Evolutionary conservation across 2,888 invertebrate genomes (phyloP).

Genomic region (Andrena chrysosceles): DNA sequence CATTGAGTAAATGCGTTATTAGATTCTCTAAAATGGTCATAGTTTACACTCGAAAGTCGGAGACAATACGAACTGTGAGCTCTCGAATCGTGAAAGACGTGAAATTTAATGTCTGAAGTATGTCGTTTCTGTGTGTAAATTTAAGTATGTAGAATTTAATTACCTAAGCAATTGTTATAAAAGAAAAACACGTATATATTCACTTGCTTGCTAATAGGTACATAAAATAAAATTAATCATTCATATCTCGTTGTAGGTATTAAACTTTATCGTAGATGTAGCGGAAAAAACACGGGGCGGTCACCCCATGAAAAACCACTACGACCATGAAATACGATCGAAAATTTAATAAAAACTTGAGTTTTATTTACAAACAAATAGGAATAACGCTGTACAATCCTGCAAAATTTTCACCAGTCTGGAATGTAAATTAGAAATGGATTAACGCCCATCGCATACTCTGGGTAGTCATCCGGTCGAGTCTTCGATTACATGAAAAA

Average conservation of each 20-base stretch:
- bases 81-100: too few relatives aligned
- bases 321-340: background rate
- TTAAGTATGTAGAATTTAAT: too few relatives aligned
- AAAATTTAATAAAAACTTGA: slow-evolving; percentile 64
- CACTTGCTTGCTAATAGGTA: background rate
- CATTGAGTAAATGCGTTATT: too few relatives aligned
- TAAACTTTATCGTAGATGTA: slow-evolving; percentile 34
- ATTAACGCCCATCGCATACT: background rate
- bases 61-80: too few relatives aligned
- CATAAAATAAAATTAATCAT: too few relatives aligned
- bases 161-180: too few relatives aligned
- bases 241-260: slow-evolving; percentile 1
- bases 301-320: background rate
- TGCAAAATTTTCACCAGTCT: slow-evolving; percentile 27
- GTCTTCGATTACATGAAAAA: slow-evolving; percentile 11
- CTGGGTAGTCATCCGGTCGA: background rate
- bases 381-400: slow-evolving; percentile 49
- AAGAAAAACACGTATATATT: background rate
- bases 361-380: slow-evolving; percentile 73
- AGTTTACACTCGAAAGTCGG: too few relatives aligned
- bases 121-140: too few relatives aligned
- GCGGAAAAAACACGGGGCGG: background rate
- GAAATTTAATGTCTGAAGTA: too few relatives aligned
- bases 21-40: too few relatives aligned
- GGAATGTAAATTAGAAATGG: slow-evolving; percentile 20